A percentile compares a stretch with the other conserved stretches of the same genome.
Evolutionary conservation across 2,888 invertebrate species (phyloP).

Genomic region (Nephrotoma appendiculata): DNA sequence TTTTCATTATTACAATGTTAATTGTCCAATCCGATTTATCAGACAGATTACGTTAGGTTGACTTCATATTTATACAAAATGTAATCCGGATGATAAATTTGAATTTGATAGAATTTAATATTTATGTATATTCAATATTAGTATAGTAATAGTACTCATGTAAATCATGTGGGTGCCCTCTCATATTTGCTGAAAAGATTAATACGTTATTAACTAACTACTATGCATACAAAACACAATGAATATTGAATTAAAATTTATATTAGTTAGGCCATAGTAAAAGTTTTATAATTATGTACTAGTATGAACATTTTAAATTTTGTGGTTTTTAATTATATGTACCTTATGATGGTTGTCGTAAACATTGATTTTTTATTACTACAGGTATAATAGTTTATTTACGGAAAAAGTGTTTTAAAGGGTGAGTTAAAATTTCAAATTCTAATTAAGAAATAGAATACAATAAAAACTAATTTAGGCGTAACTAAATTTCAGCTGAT

Average conservation of each 20-base stretch:
- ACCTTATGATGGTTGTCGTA: background rate
- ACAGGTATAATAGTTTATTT: no score
- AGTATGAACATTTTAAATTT: background rate
- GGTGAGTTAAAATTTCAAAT: no score
- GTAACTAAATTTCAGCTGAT: no score
- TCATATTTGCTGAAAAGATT: background rate
- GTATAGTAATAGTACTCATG: background rate
- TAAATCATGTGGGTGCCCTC: background rate
- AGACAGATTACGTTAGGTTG: constrained; percentile 2
- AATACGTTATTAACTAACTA: background rate
- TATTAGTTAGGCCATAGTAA: background rate
- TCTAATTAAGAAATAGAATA: no score
- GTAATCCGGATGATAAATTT: background rate
- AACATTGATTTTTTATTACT: no score
- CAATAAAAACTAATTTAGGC: no score
- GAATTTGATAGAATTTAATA: background rate
- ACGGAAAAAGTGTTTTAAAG: no score
- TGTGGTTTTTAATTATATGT: background rate
- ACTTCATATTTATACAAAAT: background rate
- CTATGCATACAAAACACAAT: background rate
- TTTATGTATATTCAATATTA: background rate
- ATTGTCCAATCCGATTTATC: constrained; percentile 1
- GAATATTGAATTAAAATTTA: background rate
- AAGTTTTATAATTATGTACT: background rate
- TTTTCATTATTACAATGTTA: background rate